These are phyloP conservation scores for Semicossyphus pulcher DNA, from an alignment of 2,113 vertebrate species.

Conservation along the genomic window DNA sequence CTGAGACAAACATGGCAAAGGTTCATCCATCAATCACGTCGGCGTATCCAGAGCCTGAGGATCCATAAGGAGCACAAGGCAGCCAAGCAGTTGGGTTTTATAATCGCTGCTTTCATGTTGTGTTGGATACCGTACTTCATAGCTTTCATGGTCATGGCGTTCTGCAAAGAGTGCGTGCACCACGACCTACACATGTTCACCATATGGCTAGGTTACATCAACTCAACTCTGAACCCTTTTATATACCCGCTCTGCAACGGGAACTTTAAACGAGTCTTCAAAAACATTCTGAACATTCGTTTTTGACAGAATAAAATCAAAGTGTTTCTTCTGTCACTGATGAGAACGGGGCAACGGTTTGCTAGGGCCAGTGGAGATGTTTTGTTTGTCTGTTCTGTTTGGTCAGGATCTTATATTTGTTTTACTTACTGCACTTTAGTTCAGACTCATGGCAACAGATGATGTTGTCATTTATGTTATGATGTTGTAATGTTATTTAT, in stretches of 20 bases:
- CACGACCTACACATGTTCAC: conserved; percentile 91
- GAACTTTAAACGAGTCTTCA: conserved; percentile 95
- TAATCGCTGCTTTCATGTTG: conserved; percentile 92
- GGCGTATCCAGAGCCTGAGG: conserved; percentile 81
- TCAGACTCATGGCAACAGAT: conserved; percentile 4
- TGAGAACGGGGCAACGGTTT: too few species aligned
- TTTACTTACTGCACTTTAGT: background rate
- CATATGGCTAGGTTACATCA: conserved; percentile 96
- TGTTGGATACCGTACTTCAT: conserved; percentile 99
- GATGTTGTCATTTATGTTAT: too few species aligned
- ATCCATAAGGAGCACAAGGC: conserved; percentile 91
- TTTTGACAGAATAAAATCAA: conserved; percentile 35
- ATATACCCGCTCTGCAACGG: conserved; percentile 97
- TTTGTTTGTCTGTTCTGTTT: background rate
- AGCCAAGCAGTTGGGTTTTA: conserved; percentile 92
- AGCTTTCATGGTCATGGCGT: conserved; percentile 91
- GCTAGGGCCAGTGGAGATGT: too few species aligned
- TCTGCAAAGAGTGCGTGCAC: conserved; percentile 84
- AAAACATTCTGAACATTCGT: conserved; percentile 86
- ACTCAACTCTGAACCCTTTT: conserved; percentile 95
- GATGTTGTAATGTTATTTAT: conserved; percentile 44
- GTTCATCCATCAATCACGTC: conserved; percentile 84
- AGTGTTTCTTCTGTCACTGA: conserved; percentile 15
- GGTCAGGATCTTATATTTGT: conserved; percentile 28
- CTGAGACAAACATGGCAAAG: conserved; percentile 88